Conservation (phyloP, 2,888 invertebrate species). For the Resseliella maxima region DNA sequence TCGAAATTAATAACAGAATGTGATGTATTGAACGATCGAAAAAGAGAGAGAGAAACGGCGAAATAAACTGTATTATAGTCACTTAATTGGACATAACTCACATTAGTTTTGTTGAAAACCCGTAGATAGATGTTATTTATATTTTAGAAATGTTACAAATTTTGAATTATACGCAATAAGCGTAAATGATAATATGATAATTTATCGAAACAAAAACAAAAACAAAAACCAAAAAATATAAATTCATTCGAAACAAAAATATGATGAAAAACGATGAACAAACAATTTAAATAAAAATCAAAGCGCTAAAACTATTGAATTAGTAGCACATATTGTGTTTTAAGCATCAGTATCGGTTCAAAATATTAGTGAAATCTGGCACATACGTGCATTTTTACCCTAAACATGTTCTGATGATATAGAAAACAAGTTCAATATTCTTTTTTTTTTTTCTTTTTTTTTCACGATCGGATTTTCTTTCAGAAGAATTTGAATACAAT, state of each 20-base stretch:
- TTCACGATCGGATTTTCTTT: neutral
- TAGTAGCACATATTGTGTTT: too few species aligned
- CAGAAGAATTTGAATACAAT: slow-evolving; percentile 36
- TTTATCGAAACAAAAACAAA: neutral
- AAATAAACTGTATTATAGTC: neutral
- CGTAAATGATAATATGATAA: neutral
- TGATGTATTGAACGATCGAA: neutral
- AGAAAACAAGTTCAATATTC: neutral
- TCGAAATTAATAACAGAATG: neutral
- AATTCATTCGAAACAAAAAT: neutral
- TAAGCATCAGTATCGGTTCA: too few species aligned
- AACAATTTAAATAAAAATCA: neutral
- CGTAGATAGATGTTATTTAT: slow-evolving; percentile 42
- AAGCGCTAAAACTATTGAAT: too few species aligned
- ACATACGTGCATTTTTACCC: neutral
- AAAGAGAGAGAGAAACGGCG: neutral
- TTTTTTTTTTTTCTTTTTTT: slow-evolving; percentile 1
- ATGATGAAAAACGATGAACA: neutral
- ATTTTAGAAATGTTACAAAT: neutral
- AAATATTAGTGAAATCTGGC: too few species aligned
- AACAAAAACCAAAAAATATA: neutral
- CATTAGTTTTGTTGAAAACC: neutral
- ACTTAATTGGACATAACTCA: neutral
- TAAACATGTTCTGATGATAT: neutral
- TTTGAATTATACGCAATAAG: neutral